phyloP scores from a whole-genome alignment of 2,888 invertebrate species.

The Galerucella nymphaeae region DNA sequence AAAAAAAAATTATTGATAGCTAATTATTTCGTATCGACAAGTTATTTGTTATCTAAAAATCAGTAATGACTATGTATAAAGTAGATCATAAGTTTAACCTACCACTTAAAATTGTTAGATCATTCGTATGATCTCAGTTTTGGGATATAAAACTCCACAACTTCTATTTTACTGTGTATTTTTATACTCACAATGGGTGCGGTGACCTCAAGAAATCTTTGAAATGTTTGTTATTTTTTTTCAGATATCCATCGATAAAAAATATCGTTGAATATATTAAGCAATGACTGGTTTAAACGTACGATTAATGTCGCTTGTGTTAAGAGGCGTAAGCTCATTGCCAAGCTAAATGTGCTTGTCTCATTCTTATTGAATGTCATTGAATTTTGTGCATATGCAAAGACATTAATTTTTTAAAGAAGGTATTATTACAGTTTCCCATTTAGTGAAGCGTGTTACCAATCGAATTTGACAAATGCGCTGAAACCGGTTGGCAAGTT shows the following conservation, averaged over 20 bases:
- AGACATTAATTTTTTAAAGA: background rate
- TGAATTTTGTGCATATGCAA: background rate
- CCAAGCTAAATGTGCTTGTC: slow-evolving; percentile 20
- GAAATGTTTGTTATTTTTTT: slow-evolving; percentile 12
- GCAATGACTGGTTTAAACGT: slow-evolving; percentile 16
- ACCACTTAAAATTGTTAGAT: slow-evolving; percentile 3
- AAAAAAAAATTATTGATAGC: background rate
- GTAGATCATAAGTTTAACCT: slow-evolving; percentile 2
- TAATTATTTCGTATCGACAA: background rate
- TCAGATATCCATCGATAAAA: slow-evolving; percentile 20
- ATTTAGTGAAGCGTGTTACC: no score
- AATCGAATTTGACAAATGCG: no score
- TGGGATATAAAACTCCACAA: background rate
- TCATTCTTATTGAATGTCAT: slow-evolving; percentile 13
- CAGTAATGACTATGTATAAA: slow-evolving; percentile 1
- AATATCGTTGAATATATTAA: slow-evolving; percentile 11
- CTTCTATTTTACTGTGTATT: background rate
- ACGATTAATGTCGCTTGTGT: slow-evolving; percentile 28
- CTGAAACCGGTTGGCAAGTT: no score
- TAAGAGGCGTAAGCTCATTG: slow-evolving; percentile 27
- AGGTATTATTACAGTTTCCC: no score
- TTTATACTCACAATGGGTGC: slow-evolving; percentile 27
- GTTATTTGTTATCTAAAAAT: slow-evolving; percentile 7
- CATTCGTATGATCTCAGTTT: slow-evolving; percentile 11
- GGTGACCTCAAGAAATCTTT: slow-evolving; percentile 26